phyloP scores from a whole-genome alignment of 1,140 invertebrate species.

The Alviniconcha marisindica region DNA sequence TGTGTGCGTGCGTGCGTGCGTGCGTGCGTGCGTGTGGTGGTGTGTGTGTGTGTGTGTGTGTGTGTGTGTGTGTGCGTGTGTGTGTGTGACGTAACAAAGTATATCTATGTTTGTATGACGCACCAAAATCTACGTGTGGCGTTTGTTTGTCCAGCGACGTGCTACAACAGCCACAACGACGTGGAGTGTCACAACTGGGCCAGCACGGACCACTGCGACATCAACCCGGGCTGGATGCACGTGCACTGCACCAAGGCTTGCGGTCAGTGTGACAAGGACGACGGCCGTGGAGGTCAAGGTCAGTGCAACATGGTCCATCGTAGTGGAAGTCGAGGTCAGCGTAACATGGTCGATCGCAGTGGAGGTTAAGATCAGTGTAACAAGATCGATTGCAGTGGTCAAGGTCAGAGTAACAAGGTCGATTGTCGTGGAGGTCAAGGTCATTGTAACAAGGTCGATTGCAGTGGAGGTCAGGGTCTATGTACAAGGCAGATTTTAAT shows the following conservation, averaged over 20 bases:
- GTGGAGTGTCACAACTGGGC: conserved; percentile 62
- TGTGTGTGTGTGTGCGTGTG: neutral
- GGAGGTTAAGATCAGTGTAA: neutral
- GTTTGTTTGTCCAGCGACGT: conserved; percentile 34
- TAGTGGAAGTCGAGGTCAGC: conserved; percentile 50
- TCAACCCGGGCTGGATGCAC: conserved; percentile 64
- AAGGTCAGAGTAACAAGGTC: conserved; percentile 33
- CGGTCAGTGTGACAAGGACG: conserved; percentile 19
- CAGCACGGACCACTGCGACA: conserved; percentile 60
- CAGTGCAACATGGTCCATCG: neutral
- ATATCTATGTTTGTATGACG: no score
- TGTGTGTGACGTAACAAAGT: neutral
- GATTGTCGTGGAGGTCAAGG: neutral
- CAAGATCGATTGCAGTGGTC: no score
- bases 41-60: neutral
- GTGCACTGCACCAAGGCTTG: conserved; percentile 63
- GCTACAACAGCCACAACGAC: conserved; percentile 46
- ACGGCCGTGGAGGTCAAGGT: neutral
- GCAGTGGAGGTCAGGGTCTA: no score
- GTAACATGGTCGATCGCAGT: neutral
- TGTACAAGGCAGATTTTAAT: no score
- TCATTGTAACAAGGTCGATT: no score
- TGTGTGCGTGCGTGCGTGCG: no score
- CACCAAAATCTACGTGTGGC: no score
- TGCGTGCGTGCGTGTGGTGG: no score